phyloP scores from a whole-genome alignment of 2,113 vertebrate genomes.

The Pithys albifrons region DNA sequence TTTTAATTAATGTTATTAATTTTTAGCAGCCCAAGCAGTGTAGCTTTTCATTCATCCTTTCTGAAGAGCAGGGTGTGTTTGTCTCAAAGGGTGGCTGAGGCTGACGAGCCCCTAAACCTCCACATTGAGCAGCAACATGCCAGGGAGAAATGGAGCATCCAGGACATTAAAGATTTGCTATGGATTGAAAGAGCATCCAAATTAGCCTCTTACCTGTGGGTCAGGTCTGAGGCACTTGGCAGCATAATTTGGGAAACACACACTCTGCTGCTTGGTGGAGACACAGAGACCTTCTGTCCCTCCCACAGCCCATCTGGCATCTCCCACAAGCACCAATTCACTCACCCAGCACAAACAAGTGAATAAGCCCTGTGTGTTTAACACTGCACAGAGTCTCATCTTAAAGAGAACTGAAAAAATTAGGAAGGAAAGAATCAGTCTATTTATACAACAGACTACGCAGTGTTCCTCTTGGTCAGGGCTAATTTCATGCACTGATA shows the following conservation, averaged over 20 bases:
- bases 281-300: slow-evolving; percentile 43
- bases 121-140: fast-evolving
- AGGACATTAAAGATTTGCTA: too few relatives aligned
- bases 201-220: not conserved
- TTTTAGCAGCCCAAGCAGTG: not conserved
- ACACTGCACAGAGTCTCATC: not conserved
- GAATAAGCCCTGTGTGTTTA: slow-evolving; percentile 54
- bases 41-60: not conserved
- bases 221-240: not conserved
- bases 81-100: not conserved
- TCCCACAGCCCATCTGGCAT: slow-evolving; percentile 51
- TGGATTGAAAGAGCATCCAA: not conserved
- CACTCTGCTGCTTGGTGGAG: not conserved
- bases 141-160: not conserved
- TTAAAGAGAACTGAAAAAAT: slow-evolving; percentile 14
- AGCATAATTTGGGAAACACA: not conserved
- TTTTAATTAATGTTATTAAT: not conserved
- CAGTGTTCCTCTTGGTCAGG: slow-evolving; percentile 25
- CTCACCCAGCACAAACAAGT: slow-evolving; percentile 3
- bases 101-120: not conserved
- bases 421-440: slow-evolving; percentile 33
- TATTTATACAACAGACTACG: not conserved
- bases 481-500: not conserved
- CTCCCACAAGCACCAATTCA: slow-evolving; percentile 53
- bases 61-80: not conserved